Evolutionary conservation across 2,797 vertebrate genomes (phyloP).

Genomic region (Platyrinchus mystaceus): DNA sequence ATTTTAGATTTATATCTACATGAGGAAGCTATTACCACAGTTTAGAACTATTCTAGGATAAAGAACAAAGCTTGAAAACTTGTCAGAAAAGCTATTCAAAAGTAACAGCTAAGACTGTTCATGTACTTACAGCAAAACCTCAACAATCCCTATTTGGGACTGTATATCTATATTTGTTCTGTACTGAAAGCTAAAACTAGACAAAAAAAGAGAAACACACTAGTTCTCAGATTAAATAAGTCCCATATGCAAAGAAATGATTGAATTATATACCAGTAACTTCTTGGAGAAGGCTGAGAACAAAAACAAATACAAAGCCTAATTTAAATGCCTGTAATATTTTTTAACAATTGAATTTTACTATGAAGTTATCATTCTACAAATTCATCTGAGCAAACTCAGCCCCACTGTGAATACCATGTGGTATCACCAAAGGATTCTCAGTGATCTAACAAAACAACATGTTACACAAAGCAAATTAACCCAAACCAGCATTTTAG

Average conservation of each 20-base stretch:
- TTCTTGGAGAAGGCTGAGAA: background rate
- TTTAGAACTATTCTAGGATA: background rate
- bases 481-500: background rate
- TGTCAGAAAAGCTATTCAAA: background rate
- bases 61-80: background rate
- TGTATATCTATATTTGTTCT: background rate
- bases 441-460: background rate
- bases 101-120: background rate
- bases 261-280: background rate
- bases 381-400: background rate
- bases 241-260: background rate
- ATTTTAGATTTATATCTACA: constrained; percentile 31
- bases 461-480: background rate
- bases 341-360: background rate
- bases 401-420: background rate
- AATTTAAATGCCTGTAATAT: background rate
- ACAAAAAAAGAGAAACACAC: background rate
- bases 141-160: background rate
- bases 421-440: background rate
- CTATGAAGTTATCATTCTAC: background rate
- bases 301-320: background rate
- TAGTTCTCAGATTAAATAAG: background rate
- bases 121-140: background rate
- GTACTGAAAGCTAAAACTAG: background rate
- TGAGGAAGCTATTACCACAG: background rate